Evolutionary conservation across 2,113 vertebrate genomes (phyloP), one percentile per base, ranked within the genome.

Genomic region (Urocitellus parryii): DNA sequence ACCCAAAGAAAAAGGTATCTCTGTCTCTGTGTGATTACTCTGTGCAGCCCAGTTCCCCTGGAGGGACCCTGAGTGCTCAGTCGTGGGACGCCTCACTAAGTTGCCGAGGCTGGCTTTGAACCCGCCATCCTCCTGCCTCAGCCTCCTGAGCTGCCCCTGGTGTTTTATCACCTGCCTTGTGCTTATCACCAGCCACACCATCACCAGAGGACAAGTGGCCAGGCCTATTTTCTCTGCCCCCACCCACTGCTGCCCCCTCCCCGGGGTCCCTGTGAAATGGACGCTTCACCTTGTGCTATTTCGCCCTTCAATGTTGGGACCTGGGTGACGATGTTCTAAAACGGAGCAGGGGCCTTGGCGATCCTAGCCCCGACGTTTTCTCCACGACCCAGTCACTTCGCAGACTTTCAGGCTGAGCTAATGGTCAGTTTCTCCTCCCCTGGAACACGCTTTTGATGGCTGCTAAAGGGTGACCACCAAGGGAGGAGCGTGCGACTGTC

Each of bases 121-220:
- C 56, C 6, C 5, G 20, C 5, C 5, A 58, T 58, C 56, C 56
- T 58, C 56, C 56, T 58, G 56, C 56, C 18, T 58, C 56, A 22
- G 56, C 56, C 56, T 58, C 56, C 56, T 20, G 5, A 58, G 56
- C 56, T 58, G 56, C 56, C 6, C 29, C 58, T 37, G 14, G 72
- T 24, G 11, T 82, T 83, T 77, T 32, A 24, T 39, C 11, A 18
- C 11, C 61, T 7, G 16, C 32, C 39, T 8, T 3, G 13, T 25
- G 39, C 53, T 70, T n/a, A 32, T 48, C 34, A 20, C 25, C 39
- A n/a, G 20, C 13, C 9, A 29, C 58, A 20, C 8, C 56, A 10
- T 2, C 16, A 4, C 3, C 20, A 3, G 0, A 0, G 0, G 0
- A 4, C 0, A 1, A 9, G 12, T 0, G 20, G 9, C 17, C 6